Evolutionary conservation across 2,113 vertebrate genomes (phyloP), one percentile per base, ranked within the genome.

Genomic region (Gopherus evgoodei): DNA sequence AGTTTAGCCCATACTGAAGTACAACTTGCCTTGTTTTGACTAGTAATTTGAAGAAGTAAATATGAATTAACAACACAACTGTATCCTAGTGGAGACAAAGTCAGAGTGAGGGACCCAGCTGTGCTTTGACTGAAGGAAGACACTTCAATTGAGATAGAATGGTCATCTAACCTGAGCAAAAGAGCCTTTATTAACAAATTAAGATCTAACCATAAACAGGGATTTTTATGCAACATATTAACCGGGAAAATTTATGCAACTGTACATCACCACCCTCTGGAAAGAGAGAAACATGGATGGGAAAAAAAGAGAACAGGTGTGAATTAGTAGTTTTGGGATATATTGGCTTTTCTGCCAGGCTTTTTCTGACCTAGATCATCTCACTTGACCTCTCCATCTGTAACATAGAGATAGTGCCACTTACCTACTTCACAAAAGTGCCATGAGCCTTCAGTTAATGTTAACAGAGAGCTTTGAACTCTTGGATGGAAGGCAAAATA

Each of bases 381-480:
- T 69, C 65, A n/a, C 17, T 69, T 69, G n/a, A 65, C 35, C 19
- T 69, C 65, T 69, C 78, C 35, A 89, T 84, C 52, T 3, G 56
- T 72, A 93, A 85, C 42, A 84, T 1, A 47, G 31, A 54, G 11
- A 27, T 87, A 93, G 86, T 84, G 44, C 75, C 93, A 95, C 35
- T 69, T 91, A 90, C 31, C 22, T n/a, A 91, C 31, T 88, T 90
- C 90, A 94, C 53, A 94, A 79, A 92, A 50, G 78, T 93, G 53
- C 78, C 89, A 21, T 54, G 88, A 96, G 95, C n/a, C n/a, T 6
- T 53, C n/a, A 53, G 54, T 81, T 54, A 95, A 90, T 81, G 78
- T 78, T 47, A 93, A 94, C 62, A 92, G 89, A 69, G 57, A 81
- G 81, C 89, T 95, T 93, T 95, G 91, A 93, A 89, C 86, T 27